Evolutionary conservation across 2,113 vertebrate species (phyloP), one percentile per base, ranked within the genome.

Genomic region (Bujurquina vittata): DNA sequence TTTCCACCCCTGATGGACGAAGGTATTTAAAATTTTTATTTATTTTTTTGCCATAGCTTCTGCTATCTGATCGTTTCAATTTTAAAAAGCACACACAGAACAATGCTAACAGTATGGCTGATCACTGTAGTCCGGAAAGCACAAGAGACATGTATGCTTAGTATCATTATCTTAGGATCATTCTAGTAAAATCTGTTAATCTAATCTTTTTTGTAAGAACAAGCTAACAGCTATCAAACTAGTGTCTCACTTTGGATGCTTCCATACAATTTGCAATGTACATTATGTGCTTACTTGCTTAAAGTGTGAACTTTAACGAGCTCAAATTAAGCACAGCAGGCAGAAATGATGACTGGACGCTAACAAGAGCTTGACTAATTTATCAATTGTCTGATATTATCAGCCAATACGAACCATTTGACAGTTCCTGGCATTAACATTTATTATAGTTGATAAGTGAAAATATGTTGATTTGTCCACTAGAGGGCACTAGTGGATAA

Each of bases 61-160:
- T 29, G 65, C 20, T 69, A 69, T 69, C 23, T 69, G 65, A 49
- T 49, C 29, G 15, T 43, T 69, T 49, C 23, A 49, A 23, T 72
- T 72, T 72, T 26, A 72, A 72, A 52, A 72, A 52, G 26, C 26
- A 69, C 65, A 69, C 20, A 46, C 65, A 52, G 43, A 72, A 72
- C 43, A 14, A 72, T 6, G 29, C 14, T 72, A 52, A 52, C 31
- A 31, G 26, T 52, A 7, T 5, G 52, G 17, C 29, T 72, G 18
- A 20, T 72, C 9, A 72, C 2, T 72, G 10, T n/a, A 17, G 10
- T 26, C 29, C 65, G 52, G 9, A 52, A 43, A 52, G 43, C 43
- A 31, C 65, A 72, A 72, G 29, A 72, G 0, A 72, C 5, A 72
- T 72, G 31, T 31, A 31, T 72, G 43, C 0, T 72, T 4, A 3